These are phyloP conservation scores for Lagopus muta DNA, from an alignment of 2,113 vertebrate genomes.

Conservation along the genomic window DNA sequence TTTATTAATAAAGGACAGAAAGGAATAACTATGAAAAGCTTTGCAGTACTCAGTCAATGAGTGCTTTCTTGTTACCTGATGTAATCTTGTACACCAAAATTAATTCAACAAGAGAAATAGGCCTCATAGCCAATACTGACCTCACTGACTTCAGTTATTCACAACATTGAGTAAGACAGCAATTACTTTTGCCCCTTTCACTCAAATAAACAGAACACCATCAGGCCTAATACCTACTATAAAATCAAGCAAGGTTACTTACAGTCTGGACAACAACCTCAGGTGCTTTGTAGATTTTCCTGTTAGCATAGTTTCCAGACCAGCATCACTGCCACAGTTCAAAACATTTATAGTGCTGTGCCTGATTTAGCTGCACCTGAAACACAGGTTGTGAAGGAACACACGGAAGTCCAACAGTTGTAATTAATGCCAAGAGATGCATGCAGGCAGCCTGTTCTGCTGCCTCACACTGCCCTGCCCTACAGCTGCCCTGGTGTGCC, in stretches of 20 bases:
- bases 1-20: not conserved
- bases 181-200: not conserved
- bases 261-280: not conserved
- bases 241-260: not conserved
- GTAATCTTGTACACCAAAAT: not conserved
- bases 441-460: not conserved
- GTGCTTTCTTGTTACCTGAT: not conserved
- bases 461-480: not conserved
- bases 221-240: not conserved
- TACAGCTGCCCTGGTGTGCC: not conserved
- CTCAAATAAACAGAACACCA: not conserved
- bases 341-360: not conserved
- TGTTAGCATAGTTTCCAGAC: rapidly evolving
- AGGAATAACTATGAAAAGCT: not conserved
- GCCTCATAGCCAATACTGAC: not conserved
- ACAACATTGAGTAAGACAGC: not conserved
- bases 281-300: not conserved
- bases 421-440: not conserved
- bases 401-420: not conserved
- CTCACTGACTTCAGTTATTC: not conserved
- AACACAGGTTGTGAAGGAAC: not conserved
- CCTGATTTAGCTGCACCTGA: not conserved
- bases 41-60: not conserved
- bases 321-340: not conserved
- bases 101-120: not conserved